A percentile compares a stretch with the other conserved stretches of the same genome.
Conservation (phyloP, 1,140 invertebrate genomes). For the Plutomurus gul region DNA sequence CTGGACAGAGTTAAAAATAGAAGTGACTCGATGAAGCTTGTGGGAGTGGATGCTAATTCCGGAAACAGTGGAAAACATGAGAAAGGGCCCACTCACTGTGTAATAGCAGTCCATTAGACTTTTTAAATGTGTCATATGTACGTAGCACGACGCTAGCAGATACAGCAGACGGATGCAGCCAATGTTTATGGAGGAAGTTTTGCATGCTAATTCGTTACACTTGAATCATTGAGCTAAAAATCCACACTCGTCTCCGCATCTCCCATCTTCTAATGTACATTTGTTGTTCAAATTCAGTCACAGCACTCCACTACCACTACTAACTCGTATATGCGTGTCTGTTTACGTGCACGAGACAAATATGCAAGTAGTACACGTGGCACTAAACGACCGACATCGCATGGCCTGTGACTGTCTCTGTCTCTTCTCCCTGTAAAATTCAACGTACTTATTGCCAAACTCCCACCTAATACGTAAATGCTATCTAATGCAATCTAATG, state of each 20-base stretch:
- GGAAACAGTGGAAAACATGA: background rate
- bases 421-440: no score
- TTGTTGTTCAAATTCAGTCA: background rate
- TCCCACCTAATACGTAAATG: no score
- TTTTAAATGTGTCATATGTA: conserved; percentile 4
- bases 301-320: no score
- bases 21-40: background rate
- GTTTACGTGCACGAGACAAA: no score
- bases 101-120: background rate
- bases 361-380: no score
- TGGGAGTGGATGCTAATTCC: background rate
- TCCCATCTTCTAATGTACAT: no score
- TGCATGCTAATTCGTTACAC: background rate
- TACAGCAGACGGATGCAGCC: background rate
- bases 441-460: no score
- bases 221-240: background rate
- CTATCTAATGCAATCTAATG: no score
- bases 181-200: background rate
- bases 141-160: no score
- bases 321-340: no score
- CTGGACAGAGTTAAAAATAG: background rate
- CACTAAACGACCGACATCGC: no score
- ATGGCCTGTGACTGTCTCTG: background rate
- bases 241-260: background rate
- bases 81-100: background rate